These are phyloP conservation scores for Antigone vipio DNA, from an alignment of 2,113 vertebrate species.

Conservation along the genomic window DNA sequence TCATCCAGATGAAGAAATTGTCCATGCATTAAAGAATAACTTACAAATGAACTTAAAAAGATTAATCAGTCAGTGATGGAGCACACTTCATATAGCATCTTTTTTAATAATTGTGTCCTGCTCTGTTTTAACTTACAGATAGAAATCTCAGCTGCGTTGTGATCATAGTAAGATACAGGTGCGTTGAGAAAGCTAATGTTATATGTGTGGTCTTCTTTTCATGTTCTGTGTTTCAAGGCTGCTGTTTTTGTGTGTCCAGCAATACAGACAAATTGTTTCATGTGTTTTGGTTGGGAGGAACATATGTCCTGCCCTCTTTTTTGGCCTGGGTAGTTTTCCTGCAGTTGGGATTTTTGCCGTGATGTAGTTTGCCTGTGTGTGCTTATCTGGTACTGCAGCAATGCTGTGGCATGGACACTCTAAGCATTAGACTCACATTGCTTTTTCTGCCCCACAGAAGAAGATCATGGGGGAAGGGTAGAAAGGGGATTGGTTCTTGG, in stretches of 20 bases:
- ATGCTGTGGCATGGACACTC: neutral
- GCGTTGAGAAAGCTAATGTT: neutral
- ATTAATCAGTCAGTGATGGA: neutral
- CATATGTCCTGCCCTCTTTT: neutral
- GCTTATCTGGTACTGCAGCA: neutral
- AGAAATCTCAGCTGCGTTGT: neutral
- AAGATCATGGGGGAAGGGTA: neutral
- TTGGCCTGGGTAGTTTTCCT: neutral
- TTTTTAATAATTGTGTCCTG: neutral
- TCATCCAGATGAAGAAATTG: neutral
- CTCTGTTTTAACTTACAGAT: neutral
- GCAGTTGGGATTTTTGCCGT: neutral
- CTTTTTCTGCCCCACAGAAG: neutral
- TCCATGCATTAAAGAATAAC: neutral
- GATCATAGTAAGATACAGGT: neutral
- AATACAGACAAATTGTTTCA: neutral
- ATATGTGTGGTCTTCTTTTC: neutral
- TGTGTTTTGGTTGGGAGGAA: neutral
- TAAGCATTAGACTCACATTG: accelerated
- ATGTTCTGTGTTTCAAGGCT: neutral
- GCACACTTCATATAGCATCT: neutral
- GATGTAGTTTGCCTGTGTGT: neutral
- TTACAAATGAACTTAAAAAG: neutral
- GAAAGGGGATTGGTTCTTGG: neutral
- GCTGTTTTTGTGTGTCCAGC: neutral